These are phyloP conservation scores for Drosophila punjabiensis DNA, from an alignment of 1,140 invertebrate genomes.

Conservation along the genomic window DNA sequence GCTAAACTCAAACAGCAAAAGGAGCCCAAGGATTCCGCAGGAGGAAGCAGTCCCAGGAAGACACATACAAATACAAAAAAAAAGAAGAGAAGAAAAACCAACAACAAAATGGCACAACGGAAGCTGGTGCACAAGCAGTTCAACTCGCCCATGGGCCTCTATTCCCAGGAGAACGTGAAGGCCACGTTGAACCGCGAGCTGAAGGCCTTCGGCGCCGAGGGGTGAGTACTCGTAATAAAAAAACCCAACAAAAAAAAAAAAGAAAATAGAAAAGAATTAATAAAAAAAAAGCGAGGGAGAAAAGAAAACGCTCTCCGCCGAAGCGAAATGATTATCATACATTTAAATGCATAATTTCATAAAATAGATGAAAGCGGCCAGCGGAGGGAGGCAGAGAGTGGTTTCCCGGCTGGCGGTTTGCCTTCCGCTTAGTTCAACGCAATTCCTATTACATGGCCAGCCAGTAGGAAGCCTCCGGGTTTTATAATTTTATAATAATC, in stretches of 20 bases:
- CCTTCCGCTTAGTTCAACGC: slow-evolving; percentile 23
- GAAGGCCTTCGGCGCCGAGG: slow-evolving; percentile 91
- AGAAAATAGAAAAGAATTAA: slow-evolving; percentile 11
- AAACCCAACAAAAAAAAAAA: background rate
- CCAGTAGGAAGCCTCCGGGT: slow-evolving; percentile 1
- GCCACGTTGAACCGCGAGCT: slow-evolving; percentile 92
- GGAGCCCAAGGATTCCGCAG: slow-evolving; percentile 24
- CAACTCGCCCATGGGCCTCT: slow-evolving; percentile 95
- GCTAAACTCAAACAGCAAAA: slow-evolving; percentile 43
- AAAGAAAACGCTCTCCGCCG: slow-evolving; percentile 4
- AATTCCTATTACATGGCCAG: slow-evolving; percentile 14
- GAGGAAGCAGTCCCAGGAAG: slow-evolving; percentile 37
- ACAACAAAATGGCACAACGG: slow-evolving; percentile 87
- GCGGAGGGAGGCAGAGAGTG: slow-evolving; percentile 20
- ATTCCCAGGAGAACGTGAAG: slow-evolving; percentile 93
- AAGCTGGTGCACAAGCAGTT: slow-evolving; percentile 94
- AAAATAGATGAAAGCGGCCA: slow-evolving; percentile 66
- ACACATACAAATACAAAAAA: slow-evolving; percentile 8
- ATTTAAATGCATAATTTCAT: slow-evolving; percentile 83
- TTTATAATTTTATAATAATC: slow-evolving; percentile 20
- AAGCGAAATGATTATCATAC: slow-evolving; percentile 77
- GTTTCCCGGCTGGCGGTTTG: slow-evolving; percentile 2
- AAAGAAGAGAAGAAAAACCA: slow-evolving; percentile 5
- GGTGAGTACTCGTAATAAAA: slow-evolving; percentile 87
- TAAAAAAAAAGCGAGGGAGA: background rate